A percentile compares a stretch with the other conserved stretches of the same genome.
Conservation (phyloP, 2,888 invertebrate species). For the Rhimphoctona megacephalus region DNA sequence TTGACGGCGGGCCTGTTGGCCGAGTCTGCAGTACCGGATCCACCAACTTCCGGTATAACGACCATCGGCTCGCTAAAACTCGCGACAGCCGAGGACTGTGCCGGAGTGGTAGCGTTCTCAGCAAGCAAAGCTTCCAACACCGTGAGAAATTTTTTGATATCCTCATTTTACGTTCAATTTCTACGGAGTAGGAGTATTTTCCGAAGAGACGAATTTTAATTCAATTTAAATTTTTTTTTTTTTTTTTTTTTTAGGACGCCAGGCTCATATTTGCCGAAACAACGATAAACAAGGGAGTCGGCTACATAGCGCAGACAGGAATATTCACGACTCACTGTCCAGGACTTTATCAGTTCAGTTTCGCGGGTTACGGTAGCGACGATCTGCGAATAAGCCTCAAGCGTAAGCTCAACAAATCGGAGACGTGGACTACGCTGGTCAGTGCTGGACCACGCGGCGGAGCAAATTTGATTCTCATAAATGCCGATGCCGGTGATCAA, state of each 20-base stretch:
- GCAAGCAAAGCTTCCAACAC: constrained; percentile 77
- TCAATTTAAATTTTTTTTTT: not conserved
- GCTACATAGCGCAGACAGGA: constrained; percentile 84
- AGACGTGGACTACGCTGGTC: constrained; percentile 78
- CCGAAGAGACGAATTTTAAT: too few species aligned
- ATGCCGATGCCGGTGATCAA: constrained; percentile 83
- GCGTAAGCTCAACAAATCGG: constrained; percentile 78
- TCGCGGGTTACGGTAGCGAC: constrained; percentile 82
- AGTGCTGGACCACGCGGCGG: constrained; percentile 81
- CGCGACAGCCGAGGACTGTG: constrained; percentile 84
- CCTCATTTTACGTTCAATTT: not conserved
- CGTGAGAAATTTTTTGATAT: constrained; percentile 71
- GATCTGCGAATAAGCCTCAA: constrained; percentile 80
- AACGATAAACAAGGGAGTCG: constrained; percentile 84
- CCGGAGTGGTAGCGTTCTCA: constrained; percentile 84
- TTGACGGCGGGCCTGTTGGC: constrained; percentile 73
- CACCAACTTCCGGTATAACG: constrained; percentile 79
- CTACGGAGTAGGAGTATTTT: too few species aligned
- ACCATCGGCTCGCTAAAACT: constrained; percentile 84
- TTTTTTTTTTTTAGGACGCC: constrained; percentile 71
- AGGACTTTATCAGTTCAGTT: constrained; percentile 85
- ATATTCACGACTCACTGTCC: constrained; percentile 85
- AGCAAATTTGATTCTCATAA: constrained; percentile 81
- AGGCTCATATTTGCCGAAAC: constrained; percentile 77
- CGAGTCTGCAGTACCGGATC: constrained; percentile 79